Evolutionary conservation across 2,113 vertebrate species (phyloP).

Genomic region (Hippocampus zosterae): DNA sequence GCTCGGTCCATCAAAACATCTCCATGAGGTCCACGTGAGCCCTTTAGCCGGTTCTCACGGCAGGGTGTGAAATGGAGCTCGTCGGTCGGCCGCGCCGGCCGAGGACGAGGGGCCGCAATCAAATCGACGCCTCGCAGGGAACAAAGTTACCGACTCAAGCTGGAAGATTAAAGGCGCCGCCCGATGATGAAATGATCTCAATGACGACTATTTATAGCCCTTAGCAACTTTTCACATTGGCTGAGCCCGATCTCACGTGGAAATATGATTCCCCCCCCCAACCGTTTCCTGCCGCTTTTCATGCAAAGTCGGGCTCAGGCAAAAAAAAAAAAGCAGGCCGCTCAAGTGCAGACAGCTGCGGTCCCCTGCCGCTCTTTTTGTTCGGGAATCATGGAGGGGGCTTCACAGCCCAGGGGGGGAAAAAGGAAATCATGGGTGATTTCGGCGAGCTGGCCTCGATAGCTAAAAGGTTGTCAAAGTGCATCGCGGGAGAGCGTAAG

Average conservation of each 20-base stretch:
- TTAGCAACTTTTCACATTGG: constrained; percentile 20
- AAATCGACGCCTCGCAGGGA: not conserved
- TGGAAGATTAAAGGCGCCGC: not conserved
- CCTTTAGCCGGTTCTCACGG: constrained; percentile 37
- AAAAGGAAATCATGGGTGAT: constrained; percentile 46
- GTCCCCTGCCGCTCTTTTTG: constrained; percentile 46
- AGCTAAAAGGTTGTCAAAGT: constrained; percentile 31
- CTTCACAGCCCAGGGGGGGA: not conserved
- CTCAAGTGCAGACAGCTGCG: constrained; percentile 72
- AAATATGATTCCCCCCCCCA: constrained; percentile 22
- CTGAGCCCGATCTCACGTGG: constrained; percentile 25
- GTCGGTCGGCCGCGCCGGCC: constrained; percentile 26
- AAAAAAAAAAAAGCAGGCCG: constrained; percentile 60
- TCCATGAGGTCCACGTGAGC: constrained; percentile 22
- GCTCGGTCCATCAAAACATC: not conserved
- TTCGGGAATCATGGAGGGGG: constrained; percentile 37
- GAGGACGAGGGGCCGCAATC: constrained; percentile 10
- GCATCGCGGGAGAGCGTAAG: constrained; percentile 21
- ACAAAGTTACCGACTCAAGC: not conserved
- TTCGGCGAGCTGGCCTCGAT: constrained; percentile 32
- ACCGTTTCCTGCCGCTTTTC: constrained; percentile 58
- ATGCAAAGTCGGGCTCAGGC: constrained; percentile 65
- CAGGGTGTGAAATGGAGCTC: constrained; percentile 16
- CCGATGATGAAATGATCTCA: constrained; percentile 1
- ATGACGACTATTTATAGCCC: constrained; percentile 38